Base-by-base conservation (phyloP, 2,888 invertebrate species). In the Anticlea derivata region DNA sequence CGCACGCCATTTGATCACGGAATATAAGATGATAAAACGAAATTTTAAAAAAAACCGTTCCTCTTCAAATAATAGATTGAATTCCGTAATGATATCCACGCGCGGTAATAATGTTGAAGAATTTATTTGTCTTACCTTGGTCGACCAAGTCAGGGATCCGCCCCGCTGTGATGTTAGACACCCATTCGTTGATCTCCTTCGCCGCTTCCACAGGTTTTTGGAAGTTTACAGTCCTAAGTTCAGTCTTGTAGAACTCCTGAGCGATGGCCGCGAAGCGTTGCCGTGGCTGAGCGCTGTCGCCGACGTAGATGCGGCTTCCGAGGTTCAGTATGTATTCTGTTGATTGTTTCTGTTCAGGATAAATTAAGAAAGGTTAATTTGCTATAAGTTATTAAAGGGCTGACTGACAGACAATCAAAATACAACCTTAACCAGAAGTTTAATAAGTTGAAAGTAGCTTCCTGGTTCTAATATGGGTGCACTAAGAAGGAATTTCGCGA, bases 141-240 rank as follows among this genome's bases (percentile, higher is more conserved):
- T 85, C 83, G 5, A 96, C 92, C 39, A 96, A 76, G 65, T 94
- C 90, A 6, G 92, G 85, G 24, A 98, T 95, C 63, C 93, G 94
- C 7, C 95, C 94, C 5, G 93, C 88, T 0, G 98, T 98, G 6
- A 94, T 83, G 50, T 94, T 92, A 20, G 92, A 91, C 1, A 97
- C 95, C 97, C 97, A 98, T 0, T 83, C 67, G 70, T 98, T 98
- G 52, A 98, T 96, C 5, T 82, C 76, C 4, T 81, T 68, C 0
- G 93, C 93, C 0, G 95, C 91, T 2, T 76, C 75, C 0, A 70
- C 75, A 0, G 93, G 68, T n/a, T 93, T 77, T 7, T 82, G 73
- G 66, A 96, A 96, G 81, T 96, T 92, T 0, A 94, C 80, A 0
- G 83, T 83, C 40, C 92, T 91, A 5, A 96, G 83, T 11, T 94